Evolutionary conservation across 2,797 vertebrate species (phyloP), one percentile per base, ranked within the genome.

Genomic region (Chloroceryle inda): DNA sequence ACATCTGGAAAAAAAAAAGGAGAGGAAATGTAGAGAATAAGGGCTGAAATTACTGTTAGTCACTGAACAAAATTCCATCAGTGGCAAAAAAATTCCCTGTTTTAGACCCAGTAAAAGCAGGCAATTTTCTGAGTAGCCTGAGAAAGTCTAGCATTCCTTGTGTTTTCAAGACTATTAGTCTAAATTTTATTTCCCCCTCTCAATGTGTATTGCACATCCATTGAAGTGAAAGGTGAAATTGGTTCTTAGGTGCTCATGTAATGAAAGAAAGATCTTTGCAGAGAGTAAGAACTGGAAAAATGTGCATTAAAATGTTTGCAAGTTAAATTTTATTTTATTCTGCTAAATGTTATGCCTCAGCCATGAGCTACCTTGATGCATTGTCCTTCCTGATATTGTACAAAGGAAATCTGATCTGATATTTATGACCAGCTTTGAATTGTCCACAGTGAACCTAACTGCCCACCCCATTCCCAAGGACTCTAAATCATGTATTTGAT

Each of bases 81-180:
- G 7, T 8, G 4, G 11, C 0, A 53, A 47, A 78, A 78, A 35
- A n/a, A 3, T 2, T 0, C 1, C 7, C 16, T 24, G 1, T 23
- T 88, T 83, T 29, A 5, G 8, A 47, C 10, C 44, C 20, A 77
- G 1, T 37, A 64, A 61, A 83, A 72, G 7, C 13, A 53, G 10
- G 3, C 8, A 67, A 18, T 4, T 74, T 88, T 63, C 31, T 55
- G 44, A 64, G 13, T 12, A 9, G 10, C 55, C 37, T 68, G 49
- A 64, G 9, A 17, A 82, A 50, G 8, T 50, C 49, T 50, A 50
- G 24, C 26, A 31, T 56, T 72, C n/a, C 29, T 56, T 85, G 6
- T 63, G 9, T n/a, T 94, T 85, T 53, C 35, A 72, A 21, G 14
- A 49, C 6, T 67, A 17, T 29, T 45, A 29, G 8, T 22, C 37